Evolutionary conservation across 2,888 invertebrate species (phyloP), one percentile per base, ranked within the genome.

Genomic region (Formica aserva): DNA sequence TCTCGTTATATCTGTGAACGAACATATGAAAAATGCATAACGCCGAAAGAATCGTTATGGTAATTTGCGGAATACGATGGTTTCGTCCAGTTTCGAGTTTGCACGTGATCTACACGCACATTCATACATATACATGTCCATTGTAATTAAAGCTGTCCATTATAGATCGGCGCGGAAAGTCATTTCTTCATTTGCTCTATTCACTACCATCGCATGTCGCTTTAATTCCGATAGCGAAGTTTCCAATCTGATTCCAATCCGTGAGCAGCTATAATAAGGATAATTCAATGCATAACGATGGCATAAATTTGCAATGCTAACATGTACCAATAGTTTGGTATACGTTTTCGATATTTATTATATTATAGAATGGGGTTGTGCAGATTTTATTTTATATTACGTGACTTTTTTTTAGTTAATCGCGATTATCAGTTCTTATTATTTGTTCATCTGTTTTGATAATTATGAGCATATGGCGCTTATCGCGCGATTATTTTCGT

Each of bases 11-110:
- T 84, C 71, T 48, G n/a, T 60, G 80, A 76, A 80, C 77, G 85
- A 78, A 66, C 81, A 38, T 85, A 89, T 89, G 89, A 89, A 89
- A 89, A 89, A 89, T 89, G 89, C 87, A 89, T 89, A 88, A 82
- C 77, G 87, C 85, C 82, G 86, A 84, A 84, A 89, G 88, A 84
- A 89, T 88, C 86, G 88, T 89, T 89, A 89, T 89, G 90, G 87
- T 87, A 89, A 89, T 89, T 83, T 75, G 75, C 67, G 66, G 45
- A 66, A 71, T 75, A 76, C 69, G 81, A 55, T 52, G 76, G 48
- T 81, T 86, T 85, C 82, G 83, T 81, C 72, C 80, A 67, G 18
- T 48, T 48, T 80, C 9, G 74, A 75, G 6, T 1, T 3, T 38
- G 52, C 22, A 76, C 76, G 41, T 41, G 29, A 18, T 57, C n/a